A percentile compares a stretch with the other conserved stretches of the same genome.
Evolutionary conservation across 2,888 invertebrate species (phyloP).

Genomic region (Oligia fasciuncula): DNA sequence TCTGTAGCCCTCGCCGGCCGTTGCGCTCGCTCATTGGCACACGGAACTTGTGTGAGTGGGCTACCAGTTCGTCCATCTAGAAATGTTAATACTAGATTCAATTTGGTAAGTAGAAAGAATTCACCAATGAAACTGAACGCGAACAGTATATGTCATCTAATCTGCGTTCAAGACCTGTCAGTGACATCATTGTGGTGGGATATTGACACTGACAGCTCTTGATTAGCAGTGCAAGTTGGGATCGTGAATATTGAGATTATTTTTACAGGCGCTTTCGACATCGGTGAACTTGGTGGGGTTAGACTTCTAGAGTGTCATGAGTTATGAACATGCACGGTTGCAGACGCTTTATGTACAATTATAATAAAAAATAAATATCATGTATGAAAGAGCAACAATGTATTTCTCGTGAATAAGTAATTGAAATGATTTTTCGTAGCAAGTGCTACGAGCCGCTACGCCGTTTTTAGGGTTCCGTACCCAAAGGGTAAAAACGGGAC

Average conservation of each 20-base stretch:
- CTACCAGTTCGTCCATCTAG: conserved; percentile 86
- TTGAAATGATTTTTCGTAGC: neutral
- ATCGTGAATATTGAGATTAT: neutral
- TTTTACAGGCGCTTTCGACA: conserved; percentile 6
- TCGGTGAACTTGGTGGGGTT: neutral
- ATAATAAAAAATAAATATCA: neutral
- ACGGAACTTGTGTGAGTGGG: conserved; percentile 85
- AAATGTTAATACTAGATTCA: conserved; percentile 22
- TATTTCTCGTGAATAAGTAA: neutral
- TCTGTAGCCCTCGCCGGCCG: conserved; percentile 78
- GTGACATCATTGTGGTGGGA: neutral
- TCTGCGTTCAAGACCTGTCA: neutral
- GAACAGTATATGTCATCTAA: neutral
- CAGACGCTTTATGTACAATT: neutral
- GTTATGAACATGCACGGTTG: neutral
- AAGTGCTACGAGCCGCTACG: neutral
- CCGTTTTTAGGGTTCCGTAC: neutral
- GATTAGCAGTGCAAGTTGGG: conserved; percentile 6
- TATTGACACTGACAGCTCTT: neutral
- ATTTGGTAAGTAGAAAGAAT: neutral
- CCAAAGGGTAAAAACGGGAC: no score
- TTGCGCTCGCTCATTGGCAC: conserved; percentile 83
- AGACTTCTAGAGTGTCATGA: neutral
- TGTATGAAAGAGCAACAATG: neutral
- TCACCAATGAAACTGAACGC: neutral